phyloP scores from a whole-genome alignment of 2,113 vertebrate genomes.

The Seriola aureovittata region DNA sequence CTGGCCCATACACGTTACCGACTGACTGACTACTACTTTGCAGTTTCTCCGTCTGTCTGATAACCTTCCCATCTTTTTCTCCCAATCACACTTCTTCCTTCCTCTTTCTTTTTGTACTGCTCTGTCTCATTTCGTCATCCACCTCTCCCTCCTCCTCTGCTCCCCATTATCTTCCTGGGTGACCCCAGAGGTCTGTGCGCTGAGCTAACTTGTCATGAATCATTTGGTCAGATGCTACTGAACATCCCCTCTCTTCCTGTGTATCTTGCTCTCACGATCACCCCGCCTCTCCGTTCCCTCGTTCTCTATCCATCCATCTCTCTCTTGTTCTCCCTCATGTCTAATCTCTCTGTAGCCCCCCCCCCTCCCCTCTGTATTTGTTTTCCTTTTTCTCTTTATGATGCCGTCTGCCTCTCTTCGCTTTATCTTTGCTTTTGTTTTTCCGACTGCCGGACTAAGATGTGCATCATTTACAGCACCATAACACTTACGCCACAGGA shows the following conservation, averaged over 20 bases:
- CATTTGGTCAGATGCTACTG: conserved; percentile 64
- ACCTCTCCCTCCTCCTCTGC: conserved; percentile 9
- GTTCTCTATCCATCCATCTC: not conserved
- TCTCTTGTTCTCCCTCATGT: not conserved
- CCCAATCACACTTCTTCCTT: not conserved
- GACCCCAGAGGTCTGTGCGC: conserved; percentile 58
- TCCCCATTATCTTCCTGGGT: conserved; percentile 55
- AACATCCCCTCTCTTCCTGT: conserved; percentile 37
- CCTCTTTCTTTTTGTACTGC: conserved; percentile 36
- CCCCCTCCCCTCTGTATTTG: not conserved
- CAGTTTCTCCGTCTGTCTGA: not conserved
- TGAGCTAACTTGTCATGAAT: conserved; percentile 79
- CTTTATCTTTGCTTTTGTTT: not conserved
- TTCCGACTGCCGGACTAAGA: not conserved
- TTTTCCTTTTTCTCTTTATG: conserved; percentile 2
- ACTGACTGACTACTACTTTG: not conserved
- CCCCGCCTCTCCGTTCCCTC: not conserved
- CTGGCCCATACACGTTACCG: conserved; percentile 20
- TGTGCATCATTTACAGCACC: conserved; percentile 25
- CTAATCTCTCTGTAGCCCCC: not conserved
- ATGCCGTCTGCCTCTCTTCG: not conserved
- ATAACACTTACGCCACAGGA: conserved; percentile 19
- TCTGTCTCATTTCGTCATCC: not conserved
- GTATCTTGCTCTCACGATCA: not conserved
- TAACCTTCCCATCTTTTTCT: conserved; percentile 43